Base-by-base conservation (phyloP, 2,113 vertebrate species). In the Hydrolagus affinis region DNA sequence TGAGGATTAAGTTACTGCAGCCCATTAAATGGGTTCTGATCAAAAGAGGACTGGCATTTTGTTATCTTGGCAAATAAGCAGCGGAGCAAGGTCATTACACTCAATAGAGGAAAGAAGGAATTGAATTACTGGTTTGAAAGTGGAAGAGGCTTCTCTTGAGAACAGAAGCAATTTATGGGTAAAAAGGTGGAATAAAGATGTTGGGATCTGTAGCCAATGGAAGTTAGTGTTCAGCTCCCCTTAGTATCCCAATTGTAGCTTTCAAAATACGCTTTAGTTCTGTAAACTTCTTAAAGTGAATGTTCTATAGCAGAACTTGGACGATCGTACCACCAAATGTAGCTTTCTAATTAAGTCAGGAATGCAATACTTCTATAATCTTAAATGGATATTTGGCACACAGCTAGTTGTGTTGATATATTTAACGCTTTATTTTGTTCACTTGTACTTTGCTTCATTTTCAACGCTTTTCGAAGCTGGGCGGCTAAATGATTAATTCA, bases 1-100 rank as follows among this genome's bases (percentile, higher is more conserved):
- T 92, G 89, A 90, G 91, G 92, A 89, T 94, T 93, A 91, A 93
- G 90, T 94, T 94, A 94, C 92, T 92, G 91, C 87, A 73, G 90
- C 88, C 91, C 91, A 89, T 89, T 91, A 90, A 91, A 92, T 89
- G 88, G 89, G 91, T 73, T 90, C 89, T 93, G 92, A 94, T 94
- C 93, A 94, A 95, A 94, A 94, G 92, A 86, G 88, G 86, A 93
- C 91, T 94, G 90, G 85, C 30, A 85, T 87, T 89, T 44, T 87
- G 88, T 64, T 89, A 89, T 91, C 88, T 87, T 86, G 25, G 78
- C 88, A 91, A 92, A 91, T 92, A 90, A 90, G 92, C 89, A 90
- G 88, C 87, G 85, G 71, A 87, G 87, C 89, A 88, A 73, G 62
- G 88, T 94, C 76, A 91, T 91, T 92, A 90, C 90, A 90, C 90